These are phyloP conservation scores for Astur gentilis DNA, from an alignment of 2,113 vertebrate species.

Conservation along the genomic window DNA sequence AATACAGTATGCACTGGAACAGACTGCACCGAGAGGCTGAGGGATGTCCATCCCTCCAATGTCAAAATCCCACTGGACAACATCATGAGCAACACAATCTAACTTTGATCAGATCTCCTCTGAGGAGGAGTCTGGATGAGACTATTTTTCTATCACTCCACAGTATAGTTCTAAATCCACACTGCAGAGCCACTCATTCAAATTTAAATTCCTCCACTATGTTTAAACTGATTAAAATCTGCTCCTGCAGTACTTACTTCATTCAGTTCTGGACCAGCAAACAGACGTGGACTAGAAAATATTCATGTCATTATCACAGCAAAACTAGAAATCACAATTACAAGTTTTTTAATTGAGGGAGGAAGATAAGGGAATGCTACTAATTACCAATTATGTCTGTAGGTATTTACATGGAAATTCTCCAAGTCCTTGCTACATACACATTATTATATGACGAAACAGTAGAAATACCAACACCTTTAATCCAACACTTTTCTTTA, in stretches of 20 bases:
- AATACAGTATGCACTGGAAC: not conserved
- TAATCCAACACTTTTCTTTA: not conserved
- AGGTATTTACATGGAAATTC: not conserved
- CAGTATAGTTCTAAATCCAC: not conserved
- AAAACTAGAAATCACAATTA: not conserved
- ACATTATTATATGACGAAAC: not conserved
- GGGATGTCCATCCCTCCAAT: not conserved
- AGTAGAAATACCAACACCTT: not conserved
- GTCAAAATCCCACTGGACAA: not conserved
- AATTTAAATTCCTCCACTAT: not conserved
- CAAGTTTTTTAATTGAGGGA: not conserved
- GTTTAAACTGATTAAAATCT: not conserved
- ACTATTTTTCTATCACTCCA: not conserved
- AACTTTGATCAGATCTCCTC: not conserved
- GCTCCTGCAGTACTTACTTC: not conserved
- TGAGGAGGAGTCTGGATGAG: not conserved
- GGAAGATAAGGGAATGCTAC: not conserved
- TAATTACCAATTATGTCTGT: not conserved
- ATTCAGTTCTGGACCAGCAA: not conserved
- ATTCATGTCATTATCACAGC: not conserved
- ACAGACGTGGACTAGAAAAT: not conserved
- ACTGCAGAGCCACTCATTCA: not conserved
- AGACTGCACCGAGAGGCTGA: rapidly evolving
- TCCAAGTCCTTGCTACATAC: not conserved
- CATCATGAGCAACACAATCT: not conserved